These are phyloP conservation scores for Melipona beecheii DNA, from an alignment of 2,888 invertebrate genomes.

Conservation along the genomic window DNA sequence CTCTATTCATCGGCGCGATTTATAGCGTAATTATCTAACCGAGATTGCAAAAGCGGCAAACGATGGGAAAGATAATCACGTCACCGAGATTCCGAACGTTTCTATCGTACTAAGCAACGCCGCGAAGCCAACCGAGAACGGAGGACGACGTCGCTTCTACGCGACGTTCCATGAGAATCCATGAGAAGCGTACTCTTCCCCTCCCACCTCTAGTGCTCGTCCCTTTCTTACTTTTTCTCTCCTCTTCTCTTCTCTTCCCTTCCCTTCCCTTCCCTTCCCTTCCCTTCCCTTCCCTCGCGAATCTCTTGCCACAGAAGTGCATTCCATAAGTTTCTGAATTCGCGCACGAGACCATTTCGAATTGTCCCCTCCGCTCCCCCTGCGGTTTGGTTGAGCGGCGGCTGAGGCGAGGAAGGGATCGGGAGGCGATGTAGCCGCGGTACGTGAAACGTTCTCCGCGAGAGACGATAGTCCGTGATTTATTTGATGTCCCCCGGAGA, in stretches of 20 bases:
- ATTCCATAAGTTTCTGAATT: slow-evolving; percentile 68
- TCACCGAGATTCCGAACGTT: slow-evolving; percentile 71
- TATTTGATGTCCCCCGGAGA: slow-evolving; percentile 61
- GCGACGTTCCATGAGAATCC: slow-evolving; percentile 45
- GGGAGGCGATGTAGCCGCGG: slow-evolving; percentile 30
- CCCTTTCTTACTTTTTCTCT: not conserved
- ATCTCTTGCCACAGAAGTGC: slow-evolving; percentile 52
- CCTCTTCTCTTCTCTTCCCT: not conserved
- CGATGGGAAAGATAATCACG: slow-evolving; percentile 70
- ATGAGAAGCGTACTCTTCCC: not conserved
- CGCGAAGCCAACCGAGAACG: slow-evolving; percentile 45
- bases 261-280: too few relatives aligned
- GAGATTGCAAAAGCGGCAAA: slow-evolving; percentile 65
- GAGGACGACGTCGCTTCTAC: slow-evolving; percentile 20
- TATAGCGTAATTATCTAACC: slow-evolving; percentile 68
- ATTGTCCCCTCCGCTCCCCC: slow-evolving; percentile 47
- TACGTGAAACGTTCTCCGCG: slow-evolving; percentile 50
- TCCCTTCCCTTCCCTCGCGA: not conserved
- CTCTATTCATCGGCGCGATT: slow-evolving; percentile 69
- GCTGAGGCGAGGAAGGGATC: slow-evolving; percentile 3
- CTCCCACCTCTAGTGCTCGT: not conserved
- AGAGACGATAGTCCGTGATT: slow-evolving; percentile 68
- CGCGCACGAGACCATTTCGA: slow-evolving; percentile 60
- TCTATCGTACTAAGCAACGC: slow-evolving; percentile 60
- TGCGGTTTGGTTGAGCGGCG: slow-evolving; percentile 23